Conservation (phyloP, 2,888 invertebrate genomes). For the Gari tellinella region DNA sequence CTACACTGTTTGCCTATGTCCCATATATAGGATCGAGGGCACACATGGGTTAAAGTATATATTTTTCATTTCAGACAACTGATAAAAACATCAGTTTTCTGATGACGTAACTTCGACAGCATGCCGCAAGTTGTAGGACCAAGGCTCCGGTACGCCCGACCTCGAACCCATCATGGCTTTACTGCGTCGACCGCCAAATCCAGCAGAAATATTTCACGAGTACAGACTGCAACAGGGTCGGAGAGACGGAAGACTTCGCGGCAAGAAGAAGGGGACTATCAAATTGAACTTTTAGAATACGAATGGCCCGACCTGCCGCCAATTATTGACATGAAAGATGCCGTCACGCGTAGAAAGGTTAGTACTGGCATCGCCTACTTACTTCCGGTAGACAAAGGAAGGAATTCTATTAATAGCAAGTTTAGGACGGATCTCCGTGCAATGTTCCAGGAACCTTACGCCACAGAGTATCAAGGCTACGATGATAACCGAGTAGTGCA, state of each 20-base stretch:
- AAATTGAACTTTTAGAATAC: slow-evolving; percentile 75
- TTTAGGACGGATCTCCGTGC: slow-evolving; percentile 78
- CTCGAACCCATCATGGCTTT: slow-evolving; percentile 51
- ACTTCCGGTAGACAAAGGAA: slow-evolving; percentile 78
- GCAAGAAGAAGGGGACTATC: slow-evolving; percentile 45
- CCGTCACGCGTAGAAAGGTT: slow-evolving; percentile 73
- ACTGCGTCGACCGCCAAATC: slow-evolving; percentile 12
- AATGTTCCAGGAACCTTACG: slow-evolving; percentile 81
- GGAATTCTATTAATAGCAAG: slow-evolving; percentile 76
- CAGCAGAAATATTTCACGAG: slow-evolving; percentile 5
- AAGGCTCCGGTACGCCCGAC: slow-evolving; percentile 52
- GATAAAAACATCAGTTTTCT: too few relatives aligned
- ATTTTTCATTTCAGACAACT: too few relatives aligned
- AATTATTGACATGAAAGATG: slow-evolving; percentile 75
- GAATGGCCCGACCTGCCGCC: slow-evolving; percentile 82
- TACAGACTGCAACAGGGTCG: slow-evolving; percentile 27
- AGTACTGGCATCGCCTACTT: slow-evolving; percentile 78
- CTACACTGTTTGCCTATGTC: too few relatives aligned
- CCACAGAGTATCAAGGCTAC: slow-evolving; percentile 63
- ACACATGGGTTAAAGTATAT: too few relatives aligned
- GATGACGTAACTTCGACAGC: neutral
- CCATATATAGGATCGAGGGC: too few relatives aligned
- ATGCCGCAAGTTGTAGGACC: slow-evolving; percentile 69
- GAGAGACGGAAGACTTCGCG: slow-evolving; percentile 20
- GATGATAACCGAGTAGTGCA: slow-evolving; percentile 69